These are phyloP conservation scores for Atta colombica DNA, from an alignment of 1,140 invertebrate genomes.

Conservation along the genomic window DNA sequence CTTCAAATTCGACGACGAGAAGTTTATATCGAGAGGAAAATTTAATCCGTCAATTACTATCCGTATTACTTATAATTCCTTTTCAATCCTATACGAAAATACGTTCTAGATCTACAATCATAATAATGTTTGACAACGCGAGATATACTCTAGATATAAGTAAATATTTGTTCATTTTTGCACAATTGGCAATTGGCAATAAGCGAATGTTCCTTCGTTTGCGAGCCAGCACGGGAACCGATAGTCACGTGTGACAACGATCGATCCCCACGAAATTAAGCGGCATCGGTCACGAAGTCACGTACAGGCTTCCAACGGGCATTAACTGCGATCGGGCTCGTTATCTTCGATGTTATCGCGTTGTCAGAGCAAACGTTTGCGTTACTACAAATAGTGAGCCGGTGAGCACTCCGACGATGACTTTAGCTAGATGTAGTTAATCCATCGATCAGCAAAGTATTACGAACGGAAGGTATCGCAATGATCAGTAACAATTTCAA, in stretches of 20 bases:
- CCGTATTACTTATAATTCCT: not conserved
- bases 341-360: constrained; percentile 64
- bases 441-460: constrained; percentile 35
- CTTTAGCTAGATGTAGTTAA: constrained; percentile 31
- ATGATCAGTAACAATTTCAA: not conserved
- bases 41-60: not conserved
- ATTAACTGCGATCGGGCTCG: constrained; percentile 62
- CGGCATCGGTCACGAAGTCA: constrained; percentile 62
- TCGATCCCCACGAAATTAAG: constrained; percentile 57
- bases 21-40: constrained; percentile 7
- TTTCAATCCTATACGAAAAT: not conserved
- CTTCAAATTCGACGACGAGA: constrained; percentile 4
- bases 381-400: constrained; percentile 58
- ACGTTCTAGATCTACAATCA: not conserved
- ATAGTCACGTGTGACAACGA: constrained; percentile 52
- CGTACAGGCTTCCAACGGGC: constrained; percentile 52
- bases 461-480: not conserved
- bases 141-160: not conserved
- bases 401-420: constrained; percentile 5
- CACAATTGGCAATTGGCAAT: constrained; percentile 14
- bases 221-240: not conserved
- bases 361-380: constrained; percentile 62
- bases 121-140: not conserved
- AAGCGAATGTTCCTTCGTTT: constrained; percentile 24
- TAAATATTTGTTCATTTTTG: constrained; percentile 44